These are phyloP conservation scores for Montipora cactus DNA, from an alignment of 64 coral and sea anemone species.

Conservation along the genomic window DNA sequence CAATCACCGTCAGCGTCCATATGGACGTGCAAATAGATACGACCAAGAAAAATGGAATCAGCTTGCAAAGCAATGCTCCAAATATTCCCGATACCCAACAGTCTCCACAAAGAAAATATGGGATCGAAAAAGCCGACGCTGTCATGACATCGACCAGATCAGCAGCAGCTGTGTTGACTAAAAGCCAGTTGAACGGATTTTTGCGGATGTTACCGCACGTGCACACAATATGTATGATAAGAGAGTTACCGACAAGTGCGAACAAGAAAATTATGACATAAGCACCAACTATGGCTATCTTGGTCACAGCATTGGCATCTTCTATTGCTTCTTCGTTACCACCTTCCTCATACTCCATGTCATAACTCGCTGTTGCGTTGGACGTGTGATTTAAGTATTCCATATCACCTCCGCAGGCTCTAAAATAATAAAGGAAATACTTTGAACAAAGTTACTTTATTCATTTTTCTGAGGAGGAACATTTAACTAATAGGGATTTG, in stretches of 20 bases:
- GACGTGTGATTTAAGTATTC: not conserved
- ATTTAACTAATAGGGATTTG: no score
- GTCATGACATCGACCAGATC: conserved; percentile 68
- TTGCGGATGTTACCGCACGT: conserved; percentile 36
- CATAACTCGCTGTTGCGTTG: not conserved
- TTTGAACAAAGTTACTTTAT: no score
- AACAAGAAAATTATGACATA: conserved; percentile 49
- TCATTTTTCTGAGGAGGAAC: no score
- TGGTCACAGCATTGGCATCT: not conserved
- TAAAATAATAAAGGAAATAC: not conserved
- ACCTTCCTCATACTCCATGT: not conserved
- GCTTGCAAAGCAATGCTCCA: conserved; percentile 70
- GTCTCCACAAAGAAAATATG: not conserved
- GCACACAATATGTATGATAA: conserved; percentile 63
- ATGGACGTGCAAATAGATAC: conserved; percentile 75
- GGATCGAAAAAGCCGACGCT: conserved; percentile 36
- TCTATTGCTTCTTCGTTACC: not conserved
- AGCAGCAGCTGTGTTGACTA: conserved; percentile 80
- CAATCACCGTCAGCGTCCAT: conserved; percentile 80
- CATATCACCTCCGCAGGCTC: not conserved
- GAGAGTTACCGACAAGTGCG: conserved; percentile 37
- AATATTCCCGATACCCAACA: conserved; percentile 70
- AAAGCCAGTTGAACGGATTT: conserved; percentile 80
- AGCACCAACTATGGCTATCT: conserved; percentile 25
- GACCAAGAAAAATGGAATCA: conserved; percentile 67